These are phyloP conservation scores for Ephestia elutella DNA, from an alignment of 1,140 invertebrate species.

Conservation along the genomic window DNA sequence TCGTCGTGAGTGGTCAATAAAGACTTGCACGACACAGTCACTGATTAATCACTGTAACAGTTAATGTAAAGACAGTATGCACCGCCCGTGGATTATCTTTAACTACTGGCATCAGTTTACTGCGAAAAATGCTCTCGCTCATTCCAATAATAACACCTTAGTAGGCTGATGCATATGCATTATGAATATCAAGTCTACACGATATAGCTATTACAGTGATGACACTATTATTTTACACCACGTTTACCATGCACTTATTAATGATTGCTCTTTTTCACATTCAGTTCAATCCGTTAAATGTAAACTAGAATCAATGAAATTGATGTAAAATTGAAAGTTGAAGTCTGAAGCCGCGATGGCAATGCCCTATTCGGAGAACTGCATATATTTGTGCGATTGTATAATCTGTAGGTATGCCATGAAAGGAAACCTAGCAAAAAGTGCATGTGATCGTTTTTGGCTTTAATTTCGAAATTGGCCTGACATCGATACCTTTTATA, in stretches of 20 bases:
- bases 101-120: background rate
- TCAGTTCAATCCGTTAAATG: too few relatives aligned
- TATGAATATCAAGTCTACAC: background rate
- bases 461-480: too few relatives aligned
- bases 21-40: background rate
- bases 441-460: too few relatives aligned
- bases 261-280: too few relatives aligned
- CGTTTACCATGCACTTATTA: background rate
- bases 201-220: background rate
- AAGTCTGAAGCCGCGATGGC: too few relatives aligned
- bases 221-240: background rate
- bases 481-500: too few relatives aligned
- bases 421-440: too few relatives aligned
- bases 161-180: background rate
- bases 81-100: background rate
- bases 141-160: background rate
- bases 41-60: background rate
- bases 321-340: too few relatives aligned
- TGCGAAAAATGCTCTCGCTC: background rate
- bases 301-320: too few relatives aligned
- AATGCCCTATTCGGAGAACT: too few relatives aligned
- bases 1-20: background rate
- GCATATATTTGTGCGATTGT: too few relatives aligned
- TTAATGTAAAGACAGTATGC: conserved; percentile 6
- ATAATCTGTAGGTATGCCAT: too few relatives aligned